A percentile compares a stretch with the other conserved stretches of the same genome.
These are phyloP conservation scores for Siphamia tubifer DNA, from an alignment of 2,113 vertebrate genomes.

Conservation along the genomic window DNA sequence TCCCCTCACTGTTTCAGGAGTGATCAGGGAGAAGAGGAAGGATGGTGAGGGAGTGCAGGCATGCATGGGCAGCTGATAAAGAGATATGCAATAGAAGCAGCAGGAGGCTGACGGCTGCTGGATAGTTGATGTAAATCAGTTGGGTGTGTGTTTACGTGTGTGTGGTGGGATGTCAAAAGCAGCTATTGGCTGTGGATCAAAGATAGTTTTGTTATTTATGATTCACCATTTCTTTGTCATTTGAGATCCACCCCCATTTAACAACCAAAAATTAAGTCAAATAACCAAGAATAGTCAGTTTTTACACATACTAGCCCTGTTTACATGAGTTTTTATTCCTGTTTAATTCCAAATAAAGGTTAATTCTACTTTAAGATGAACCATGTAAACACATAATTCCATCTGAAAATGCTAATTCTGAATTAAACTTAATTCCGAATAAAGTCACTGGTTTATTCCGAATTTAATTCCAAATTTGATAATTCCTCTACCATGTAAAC, in stretches of 20 bases:
- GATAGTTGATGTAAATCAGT: constrained; percentile 65
- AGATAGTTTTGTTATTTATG: constrained; percentile 31
- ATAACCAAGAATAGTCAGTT: no score
- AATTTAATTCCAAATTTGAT: no score
- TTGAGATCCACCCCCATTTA: background rate
- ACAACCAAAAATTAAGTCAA: background rate
- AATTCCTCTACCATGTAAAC: no score
- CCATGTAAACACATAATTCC: no score
- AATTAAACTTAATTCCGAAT: no score
- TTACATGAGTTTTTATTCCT: no score
- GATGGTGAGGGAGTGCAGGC: constrained; percentile 65
- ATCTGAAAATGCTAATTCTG: no score
- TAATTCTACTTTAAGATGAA: no score
- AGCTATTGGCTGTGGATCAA: constrained; percentile 39
- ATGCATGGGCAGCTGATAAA: constrained; percentile 69
- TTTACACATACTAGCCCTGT: no score
- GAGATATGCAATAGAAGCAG: constrained; percentile 68
- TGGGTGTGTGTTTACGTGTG: background rate
- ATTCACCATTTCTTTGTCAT: constrained; percentile 30
- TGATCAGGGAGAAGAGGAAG: constrained; percentile 35
- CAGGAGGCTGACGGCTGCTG: constrained; percentile 64
- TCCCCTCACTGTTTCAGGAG: constrained; percentile 43
- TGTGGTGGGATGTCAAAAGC: background rate
- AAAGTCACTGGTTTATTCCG: no score
- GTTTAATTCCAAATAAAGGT: no score